Base-by-base conservation (phyloP, 2,888 invertebrate genomes). In the Rhagium mordax region DNA sequence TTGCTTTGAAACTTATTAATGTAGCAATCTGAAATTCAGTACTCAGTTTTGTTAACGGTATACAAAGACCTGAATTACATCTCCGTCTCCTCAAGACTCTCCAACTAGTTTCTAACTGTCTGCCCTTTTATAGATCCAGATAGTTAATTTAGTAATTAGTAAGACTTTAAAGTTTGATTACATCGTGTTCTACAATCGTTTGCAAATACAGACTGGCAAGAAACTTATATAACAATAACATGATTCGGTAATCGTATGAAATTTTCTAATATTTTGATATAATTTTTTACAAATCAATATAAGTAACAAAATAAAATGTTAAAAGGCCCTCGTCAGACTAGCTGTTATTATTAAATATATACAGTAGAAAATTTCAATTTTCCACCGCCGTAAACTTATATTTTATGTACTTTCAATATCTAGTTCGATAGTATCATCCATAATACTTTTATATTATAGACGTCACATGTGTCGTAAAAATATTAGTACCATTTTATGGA, bases 381-480 rank as follows among this genome's bases (percentile, higher is more conserved):
- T 64, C 48, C 24, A 48, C 62, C 2, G 29, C 29, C 18, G 24
- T 24, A 53, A 53, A 53, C 2, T 33, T 64, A 49, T 64, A 49
- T 64, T 48, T 49, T 64, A 64, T 49, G 16, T 64, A 48, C 24
- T 48, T 64, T 27, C 49, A 21, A 62, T 49, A 64, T 64, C 64
- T 64, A 48, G 64, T 29, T 13, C 24, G 29, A 62, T 33, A 18
- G 33, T 33, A 3, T 59, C 16, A 51, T 49, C 64, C 49, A 49
- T 64, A 27, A 49, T 64, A 64, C 15, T 64, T 51, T 51, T 51
- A 15, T 64, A 51, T 64, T 51, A 64, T 62, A 13, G 61, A 62
- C 49, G 49, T 64, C 64, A 64, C 64, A 48, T 64, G 64, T 10
- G 20, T 15, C 51, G 29, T 64, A 64, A 64, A 64, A 64, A 24